Conservation (phyloP, 2,113 vertebrate species). For the Nycticebus coucang region DNA sequence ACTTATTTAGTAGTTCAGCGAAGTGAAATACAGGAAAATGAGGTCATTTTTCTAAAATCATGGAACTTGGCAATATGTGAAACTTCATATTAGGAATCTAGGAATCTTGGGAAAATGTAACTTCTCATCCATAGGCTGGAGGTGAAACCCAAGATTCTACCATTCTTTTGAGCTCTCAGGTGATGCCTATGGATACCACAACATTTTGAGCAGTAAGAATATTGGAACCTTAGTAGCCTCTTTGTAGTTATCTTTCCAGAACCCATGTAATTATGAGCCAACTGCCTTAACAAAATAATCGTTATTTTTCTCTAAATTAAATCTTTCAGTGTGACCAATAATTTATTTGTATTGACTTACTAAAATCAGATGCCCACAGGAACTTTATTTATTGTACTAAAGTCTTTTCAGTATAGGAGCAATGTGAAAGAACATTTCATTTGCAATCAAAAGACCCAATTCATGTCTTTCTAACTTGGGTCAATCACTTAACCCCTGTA, state of each 20-base stretch:
- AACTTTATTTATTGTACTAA: neutral
- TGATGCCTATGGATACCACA: neutral
- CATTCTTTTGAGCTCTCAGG: neutral
- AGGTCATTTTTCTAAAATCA: neutral
- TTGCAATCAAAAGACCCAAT: neutral
- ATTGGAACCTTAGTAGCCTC: neutral
- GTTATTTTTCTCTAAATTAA: constrained; percentile 19
- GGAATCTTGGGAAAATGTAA: neutral
- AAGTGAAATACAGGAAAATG: neutral
- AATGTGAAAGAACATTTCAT: neutral
- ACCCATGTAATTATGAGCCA: neutral
- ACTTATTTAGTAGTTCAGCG: neutral
- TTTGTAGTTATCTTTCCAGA: neutral
- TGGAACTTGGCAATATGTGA: neutral
- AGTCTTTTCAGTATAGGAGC: neutral
- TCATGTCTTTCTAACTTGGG: neutral
- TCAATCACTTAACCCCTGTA: neutral
- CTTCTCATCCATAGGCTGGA: neutral
- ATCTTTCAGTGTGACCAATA: neutral
- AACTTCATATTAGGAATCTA: too few species aligned
- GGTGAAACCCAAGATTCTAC: neutral
- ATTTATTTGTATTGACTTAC: neutral
- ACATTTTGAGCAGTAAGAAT: neutral
- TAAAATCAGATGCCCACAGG: neutral
- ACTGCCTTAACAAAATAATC: neutral